Evolutionary conservation across 2,888 invertebrate species (phyloP), one percentile per base, ranked within the genome.

Genomic region (Tubulanus polymorphus): DNA sequence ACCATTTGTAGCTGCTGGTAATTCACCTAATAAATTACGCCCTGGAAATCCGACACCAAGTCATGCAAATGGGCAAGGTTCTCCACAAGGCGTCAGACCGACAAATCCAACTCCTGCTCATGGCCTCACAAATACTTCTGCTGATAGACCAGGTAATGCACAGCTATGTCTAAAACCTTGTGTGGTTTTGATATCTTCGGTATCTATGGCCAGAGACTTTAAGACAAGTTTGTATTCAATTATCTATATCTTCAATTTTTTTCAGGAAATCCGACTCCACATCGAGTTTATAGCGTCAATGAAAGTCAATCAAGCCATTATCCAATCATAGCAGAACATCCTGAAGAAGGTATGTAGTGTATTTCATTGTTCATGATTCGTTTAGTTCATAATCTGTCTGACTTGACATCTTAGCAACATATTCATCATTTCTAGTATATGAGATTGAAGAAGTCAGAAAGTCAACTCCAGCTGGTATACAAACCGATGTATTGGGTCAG

Each of bases 31-130:
- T 30, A 65, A 65, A 51, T 54, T 73, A 49, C 62, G 76, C 20
- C 76, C 76, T n/a, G 72, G 72, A 35, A 75, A 75, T 63, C 76
- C 76, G 1, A 75, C 75, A 48, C 76, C 76, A 30, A 71, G 68
- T 20, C 75, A 75, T 62, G 76, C 76, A 15, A 57, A 65, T 41
- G 72, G 71, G 26, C 68, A 69, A 57, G 73, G 74, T 3, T 74
- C 74, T 29, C 74, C 74, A 18, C 67, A 71, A 32, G 65, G 70
- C 8, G 59, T 75, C 15, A 57, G 74, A 49, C 74, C 76, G 25
- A 63, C 66, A 26, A 72, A 73, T 50, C 74, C 76, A 29, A 75
- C 75, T 5, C 75, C 74, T 30, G 71, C 67, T 23, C 73, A 73
- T 56, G 62, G 56, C 25, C 32, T 25, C 29, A 67, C 68, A 26